Evolutionary conservation across 2,888 invertebrate species (phyloP).

Genomic region (Notodonta dromedarius): DNA sequence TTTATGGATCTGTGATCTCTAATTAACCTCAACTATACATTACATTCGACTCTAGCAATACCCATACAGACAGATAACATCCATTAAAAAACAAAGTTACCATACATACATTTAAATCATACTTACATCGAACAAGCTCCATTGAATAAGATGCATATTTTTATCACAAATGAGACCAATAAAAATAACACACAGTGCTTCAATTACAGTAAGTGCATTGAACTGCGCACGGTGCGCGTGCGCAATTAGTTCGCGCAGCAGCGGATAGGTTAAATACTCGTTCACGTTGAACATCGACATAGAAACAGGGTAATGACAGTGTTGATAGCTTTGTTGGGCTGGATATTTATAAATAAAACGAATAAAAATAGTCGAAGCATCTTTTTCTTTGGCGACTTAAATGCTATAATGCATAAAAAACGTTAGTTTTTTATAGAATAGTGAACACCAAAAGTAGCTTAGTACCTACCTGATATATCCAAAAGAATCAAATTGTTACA

Average conservation of each 20-base stretch:
- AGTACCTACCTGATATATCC: too few relatives aligned
- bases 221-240: conserved; percentile 42
- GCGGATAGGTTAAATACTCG: conserved; percentile 14
- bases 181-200: conserved; percentile 42
- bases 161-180: conserved; percentile 33
- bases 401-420: too few relatives aligned
- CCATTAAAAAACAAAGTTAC: not conserved
- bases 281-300: conserved; percentile 8
- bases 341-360: not conserved
- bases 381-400: too few relatives aligned
- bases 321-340: conserved; percentile 7
- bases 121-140: not conserved
- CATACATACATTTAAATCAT: not conserved
- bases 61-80: not conserved
- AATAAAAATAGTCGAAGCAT: too few relatives aligned
- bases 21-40: not conserved
- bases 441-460: too few relatives aligned
- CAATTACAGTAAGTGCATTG: conserved; percentile 47
- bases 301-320: conserved; percentile 11
- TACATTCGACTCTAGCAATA: not conserved
- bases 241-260: conserved; percentile 50
- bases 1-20: not conserved
- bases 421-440: too few relatives aligned
- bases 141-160: conserved; percentile 13
- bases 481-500: too few relatives aligned